Percentiles rank a stretch among this genome's conserved stretches.
These are phyloP conservation scores for Antheraea assamensis DNA, from an alignment of 2,888 invertebrate species.

Conservation along the genomic window DNA sequence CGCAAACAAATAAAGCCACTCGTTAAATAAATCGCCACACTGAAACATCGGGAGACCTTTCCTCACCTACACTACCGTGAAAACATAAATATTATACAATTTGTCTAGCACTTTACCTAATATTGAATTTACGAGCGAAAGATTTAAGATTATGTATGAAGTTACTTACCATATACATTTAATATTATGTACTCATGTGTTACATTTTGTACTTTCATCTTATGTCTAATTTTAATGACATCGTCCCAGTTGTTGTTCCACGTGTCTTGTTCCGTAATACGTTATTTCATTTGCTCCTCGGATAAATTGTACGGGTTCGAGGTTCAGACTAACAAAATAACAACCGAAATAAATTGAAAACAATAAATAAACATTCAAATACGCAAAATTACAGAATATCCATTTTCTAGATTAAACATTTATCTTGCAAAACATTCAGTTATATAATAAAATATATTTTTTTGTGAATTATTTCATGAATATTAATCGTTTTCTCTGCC, in stretches of 20 bases:
- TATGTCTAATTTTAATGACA: background rate
- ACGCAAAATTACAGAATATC: background rate
- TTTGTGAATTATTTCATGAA: conserved; percentile 15
- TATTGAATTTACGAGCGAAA: background rate
- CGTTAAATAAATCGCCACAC: conserved; percentile 72
- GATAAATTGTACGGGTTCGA: background rate
- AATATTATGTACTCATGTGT: background rate
- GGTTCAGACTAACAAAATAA: background rate
- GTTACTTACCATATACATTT: background rate
- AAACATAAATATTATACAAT: conserved; percentile 55
- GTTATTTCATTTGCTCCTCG: background rate
- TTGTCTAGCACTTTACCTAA: conserved; percentile 12
- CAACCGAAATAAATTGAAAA: background rate
- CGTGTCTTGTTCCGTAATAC: background rate
- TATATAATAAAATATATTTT: background rate
- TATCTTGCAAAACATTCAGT: background rate
- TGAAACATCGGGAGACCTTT: conserved; percentile 67
- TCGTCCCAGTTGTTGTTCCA: background rate
- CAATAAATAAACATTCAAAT: background rate
- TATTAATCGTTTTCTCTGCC: conserved; percentile 15
- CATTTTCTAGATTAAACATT: background rate
- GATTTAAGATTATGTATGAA: background rate
- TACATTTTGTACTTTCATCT: background rate
- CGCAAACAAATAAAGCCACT: conserved; percentile 71
- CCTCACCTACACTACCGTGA: conserved; percentile 60